phyloP scores from a whole-genome alignment of 2,888 invertebrate genomes.

The Timema podura region DNA sequence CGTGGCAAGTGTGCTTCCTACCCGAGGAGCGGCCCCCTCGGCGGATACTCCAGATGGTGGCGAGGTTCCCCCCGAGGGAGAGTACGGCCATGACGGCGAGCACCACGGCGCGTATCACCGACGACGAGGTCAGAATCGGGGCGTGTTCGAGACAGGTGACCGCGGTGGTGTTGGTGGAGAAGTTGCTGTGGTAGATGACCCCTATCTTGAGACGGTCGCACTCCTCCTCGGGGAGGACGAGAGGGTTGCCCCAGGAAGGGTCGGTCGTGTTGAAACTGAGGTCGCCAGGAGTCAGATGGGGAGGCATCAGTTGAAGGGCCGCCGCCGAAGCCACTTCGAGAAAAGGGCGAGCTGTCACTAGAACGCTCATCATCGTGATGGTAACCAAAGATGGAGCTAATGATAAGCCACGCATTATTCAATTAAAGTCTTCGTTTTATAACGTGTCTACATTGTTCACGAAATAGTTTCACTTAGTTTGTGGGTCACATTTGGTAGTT shows the following conservation, averaged over 20 bases:
- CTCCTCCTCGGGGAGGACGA: not conserved
- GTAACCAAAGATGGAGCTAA: no score
- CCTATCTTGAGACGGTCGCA: not conserved
- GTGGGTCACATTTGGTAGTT: no score
- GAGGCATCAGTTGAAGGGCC: no score
- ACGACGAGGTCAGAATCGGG: constrained; percentile 60
- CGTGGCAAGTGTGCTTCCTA: constrained; percentile 44
- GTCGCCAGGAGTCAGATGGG: no score
- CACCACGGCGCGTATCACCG: constrained; percentile 62
- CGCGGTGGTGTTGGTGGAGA: constrained; percentile 8
- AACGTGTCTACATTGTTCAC: no score
- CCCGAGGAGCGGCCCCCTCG: constrained; percentile 34
- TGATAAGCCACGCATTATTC: no score
- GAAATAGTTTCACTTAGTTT: no score
- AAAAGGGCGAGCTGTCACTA: no score
- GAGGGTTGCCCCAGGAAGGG: not conserved
- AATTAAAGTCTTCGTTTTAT: no score
- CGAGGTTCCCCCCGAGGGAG: constrained; percentile 69
- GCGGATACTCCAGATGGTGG: constrained; percentile 69
- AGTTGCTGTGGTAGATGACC: not conserved
- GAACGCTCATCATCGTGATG: no score
- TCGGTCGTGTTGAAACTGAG: no score
- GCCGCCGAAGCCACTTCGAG: no score
- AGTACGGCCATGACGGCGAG: constrained; percentile 65
- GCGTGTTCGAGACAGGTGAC: constrained; percentile 54